Evolutionary conservation across 2,797 vertebrate genomes (phyloP).

Genomic region (Phoeniculus purpureus): DNA sequence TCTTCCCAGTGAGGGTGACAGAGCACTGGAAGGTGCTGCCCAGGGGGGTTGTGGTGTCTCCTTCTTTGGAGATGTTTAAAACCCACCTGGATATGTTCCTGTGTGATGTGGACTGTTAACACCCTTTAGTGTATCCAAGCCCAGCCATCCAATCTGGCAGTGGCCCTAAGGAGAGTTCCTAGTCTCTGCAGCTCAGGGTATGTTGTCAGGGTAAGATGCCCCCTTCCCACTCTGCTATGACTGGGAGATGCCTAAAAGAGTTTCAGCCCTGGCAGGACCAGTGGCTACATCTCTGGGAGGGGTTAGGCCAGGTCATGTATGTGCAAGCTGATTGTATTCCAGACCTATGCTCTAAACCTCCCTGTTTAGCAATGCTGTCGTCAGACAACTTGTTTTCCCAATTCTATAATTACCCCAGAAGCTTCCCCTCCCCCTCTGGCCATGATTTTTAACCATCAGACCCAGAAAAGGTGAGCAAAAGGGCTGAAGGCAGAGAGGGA

Average conservation of each 20-base stretch:
- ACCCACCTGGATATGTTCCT: too few relatives aligned
- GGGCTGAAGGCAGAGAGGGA: not conserved
- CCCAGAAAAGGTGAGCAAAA: conserved; percentile 41
- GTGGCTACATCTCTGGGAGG: conserved; percentile 36
- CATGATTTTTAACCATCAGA: not conserved
- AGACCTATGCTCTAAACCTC: conserved; percentile 70
- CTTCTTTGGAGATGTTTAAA: too few relatives aligned
- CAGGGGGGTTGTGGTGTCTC: too few relatives aligned
- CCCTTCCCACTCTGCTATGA: not conserved
- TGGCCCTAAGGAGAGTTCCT: not conserved
- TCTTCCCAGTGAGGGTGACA: too few relatives aligned
- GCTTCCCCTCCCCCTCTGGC: conserved; percentile 39
- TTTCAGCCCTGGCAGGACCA: not conserved
- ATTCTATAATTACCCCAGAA: conserved; percentile 72
- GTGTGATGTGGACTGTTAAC: too few relatives aligned
- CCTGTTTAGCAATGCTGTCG: conserved; percentile 70
- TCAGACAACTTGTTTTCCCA: conserved; percentile 73
- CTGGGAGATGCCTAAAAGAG: not conserved
- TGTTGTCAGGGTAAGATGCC: accelerated
- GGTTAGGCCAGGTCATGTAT: conserved; percentile 62
- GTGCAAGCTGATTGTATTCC: conserved; percentile 69
- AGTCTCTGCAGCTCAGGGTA: not conserved
- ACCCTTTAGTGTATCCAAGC: not conserved
- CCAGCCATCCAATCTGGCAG: accelerated
- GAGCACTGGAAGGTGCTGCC: too few relatives aligned